phyloP scores from a whole-genome alignment of 1,140 invertebrate genomes.

The Drosophila serrata region DNA sequence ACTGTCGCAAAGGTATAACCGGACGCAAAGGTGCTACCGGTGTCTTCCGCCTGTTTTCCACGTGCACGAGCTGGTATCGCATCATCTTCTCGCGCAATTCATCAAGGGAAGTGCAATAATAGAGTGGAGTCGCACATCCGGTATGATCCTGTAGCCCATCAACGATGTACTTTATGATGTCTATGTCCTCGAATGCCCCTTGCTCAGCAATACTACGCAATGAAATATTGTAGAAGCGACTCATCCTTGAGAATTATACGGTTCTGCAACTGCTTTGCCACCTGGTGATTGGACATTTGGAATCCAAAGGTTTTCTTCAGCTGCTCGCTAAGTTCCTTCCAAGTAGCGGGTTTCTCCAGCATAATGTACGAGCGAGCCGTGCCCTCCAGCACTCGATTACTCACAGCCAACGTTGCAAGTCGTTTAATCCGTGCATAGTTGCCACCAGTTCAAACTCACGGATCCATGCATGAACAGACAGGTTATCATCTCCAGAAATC shows the following conservation, averaged over 20 bases:
- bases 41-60: not conserved
- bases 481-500: no score
- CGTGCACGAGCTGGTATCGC: no score
- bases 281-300: not conserved
- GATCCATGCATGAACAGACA: no score
- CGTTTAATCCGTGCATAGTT: no score
- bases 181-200: not conserved
- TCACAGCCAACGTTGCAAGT: no score
- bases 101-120: not conserved
- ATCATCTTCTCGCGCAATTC: not conserved
- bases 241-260: not conserved
- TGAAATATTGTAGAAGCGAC: slow-evolving; percentile 3
- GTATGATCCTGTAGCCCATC: not conserved
- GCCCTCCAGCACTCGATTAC: not conserved
- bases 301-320: not conserved
- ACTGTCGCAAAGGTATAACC: no score
- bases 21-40: not conserved
- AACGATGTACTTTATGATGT: not conserved
- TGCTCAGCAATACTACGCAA: not conserved
- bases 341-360: no score
- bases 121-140: not conserved
- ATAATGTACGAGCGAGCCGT: no score
- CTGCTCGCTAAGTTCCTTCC: not conserved
- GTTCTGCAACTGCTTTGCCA: not conserved
- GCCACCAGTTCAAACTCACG: no score